phyloP scores from a whole-genome alignment of 2,797 vertebrate genomes.

The Phoebastria nigripes region DNA sequence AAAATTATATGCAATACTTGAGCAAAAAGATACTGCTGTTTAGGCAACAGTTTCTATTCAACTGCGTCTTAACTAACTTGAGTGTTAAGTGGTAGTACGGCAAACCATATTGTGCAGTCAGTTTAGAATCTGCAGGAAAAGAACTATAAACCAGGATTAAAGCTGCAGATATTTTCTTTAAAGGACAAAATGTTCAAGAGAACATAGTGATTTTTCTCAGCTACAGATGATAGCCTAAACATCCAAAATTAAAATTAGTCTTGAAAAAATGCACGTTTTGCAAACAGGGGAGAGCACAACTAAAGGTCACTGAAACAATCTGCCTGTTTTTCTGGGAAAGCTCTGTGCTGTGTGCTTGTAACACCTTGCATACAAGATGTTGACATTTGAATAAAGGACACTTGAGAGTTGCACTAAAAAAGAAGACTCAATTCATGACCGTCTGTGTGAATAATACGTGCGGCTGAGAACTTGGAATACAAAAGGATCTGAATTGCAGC shows the following conservation, averaged over 20 bases:
- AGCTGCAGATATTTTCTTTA: not conserved
- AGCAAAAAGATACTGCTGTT: not conserved
- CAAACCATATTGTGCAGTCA: not conserved
- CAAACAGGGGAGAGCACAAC: not conserved
- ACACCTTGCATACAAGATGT: conserved; percentile 64
- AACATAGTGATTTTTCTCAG: conserved; percentile 13
- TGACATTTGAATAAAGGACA: conserved; percentile 64
- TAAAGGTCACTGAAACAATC: conserved; percentile 59
- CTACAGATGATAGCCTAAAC: conserved; percentile 40
- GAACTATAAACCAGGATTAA: not conserved
- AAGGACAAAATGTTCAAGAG: conserved; percentile 5
- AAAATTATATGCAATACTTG: not conserved
- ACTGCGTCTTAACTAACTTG: not conserved
- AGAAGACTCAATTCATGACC: not conserved
- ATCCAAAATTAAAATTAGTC: conserved; percentile 32
- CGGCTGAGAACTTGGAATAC: not conserved
- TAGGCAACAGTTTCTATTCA: not conserved
- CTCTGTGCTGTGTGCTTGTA: not conserved
- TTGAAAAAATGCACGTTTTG: not conserved
- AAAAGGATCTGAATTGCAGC: not conserved
- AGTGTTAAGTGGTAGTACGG: not conserved
- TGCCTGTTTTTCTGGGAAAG: conserved; percentile 49
- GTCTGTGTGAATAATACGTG: not conserved
- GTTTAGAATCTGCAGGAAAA: not conserved
- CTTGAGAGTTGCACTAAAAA: conserved; percentile 36